Evolutionary conservation across 2,113 vertebrate genomes (phyloP).

Genomic region (Poicephalus gulielmi): DNA sequence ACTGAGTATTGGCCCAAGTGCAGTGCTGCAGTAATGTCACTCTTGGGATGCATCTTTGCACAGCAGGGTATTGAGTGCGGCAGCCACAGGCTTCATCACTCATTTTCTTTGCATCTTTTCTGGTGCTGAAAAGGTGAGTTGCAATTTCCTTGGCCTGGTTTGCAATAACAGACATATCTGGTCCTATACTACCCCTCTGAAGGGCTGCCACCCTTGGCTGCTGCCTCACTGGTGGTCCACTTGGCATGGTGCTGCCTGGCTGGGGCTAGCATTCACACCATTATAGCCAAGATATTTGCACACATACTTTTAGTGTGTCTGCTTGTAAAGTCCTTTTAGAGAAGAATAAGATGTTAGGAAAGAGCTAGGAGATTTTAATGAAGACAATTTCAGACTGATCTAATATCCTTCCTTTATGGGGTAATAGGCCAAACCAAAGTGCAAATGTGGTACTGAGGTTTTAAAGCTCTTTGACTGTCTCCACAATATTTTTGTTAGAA

Average conservation of each 20-base stretch:
- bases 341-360: not conserved
- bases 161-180: not conserved
- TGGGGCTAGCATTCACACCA: accelerated
- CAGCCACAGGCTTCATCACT: not conserved
- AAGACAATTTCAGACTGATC: not conserved
- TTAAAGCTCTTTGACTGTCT: not conserved
- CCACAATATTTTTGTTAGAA: not conserved
- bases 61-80: not conserved
- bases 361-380: not conserved
- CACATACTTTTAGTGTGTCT: not conserved
- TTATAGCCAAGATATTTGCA: not conserved
- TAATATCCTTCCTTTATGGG: not conserved
- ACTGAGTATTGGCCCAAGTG: not conserved
- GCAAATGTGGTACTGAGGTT: not conserved
- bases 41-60: not conserved
- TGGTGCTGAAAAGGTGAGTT: not conserved
- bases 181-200: not conserved
- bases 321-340: not conserved
- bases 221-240: not conserved
- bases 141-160: not conserved
- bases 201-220: not conserved
- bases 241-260: not conserved
- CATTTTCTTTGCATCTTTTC: not conserved
- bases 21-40: too few relatives aligned
- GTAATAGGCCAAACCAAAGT: not conserved